Evolutionary conservation across 1,140 invertebrate genomes (phyloP).

Genomic region (Drosophila sproati): DNA sequence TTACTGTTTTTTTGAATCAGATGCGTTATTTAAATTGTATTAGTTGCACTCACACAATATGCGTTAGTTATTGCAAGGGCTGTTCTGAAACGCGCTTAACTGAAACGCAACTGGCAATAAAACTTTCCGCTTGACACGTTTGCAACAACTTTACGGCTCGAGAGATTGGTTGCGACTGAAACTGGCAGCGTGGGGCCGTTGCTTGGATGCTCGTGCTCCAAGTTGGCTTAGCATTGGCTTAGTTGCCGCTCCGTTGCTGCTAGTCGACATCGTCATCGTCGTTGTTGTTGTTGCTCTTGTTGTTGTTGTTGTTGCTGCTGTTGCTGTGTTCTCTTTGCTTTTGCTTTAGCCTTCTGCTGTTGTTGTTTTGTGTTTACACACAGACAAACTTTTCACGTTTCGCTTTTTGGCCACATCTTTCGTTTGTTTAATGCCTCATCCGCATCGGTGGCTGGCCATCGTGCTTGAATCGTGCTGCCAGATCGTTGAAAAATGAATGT

Average conservation of each 20-base stretch:
- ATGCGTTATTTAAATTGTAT: conserved; percentile 6
- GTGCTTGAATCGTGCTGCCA: conserved; percentile 37
- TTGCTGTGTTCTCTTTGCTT: conserved; percentile 18
- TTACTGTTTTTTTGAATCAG: conserved; percentile 17
- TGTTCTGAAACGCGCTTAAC: conserved; percentile 41
- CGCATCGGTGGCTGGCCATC: conserved; percentile 20
- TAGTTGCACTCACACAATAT: conserved; percentile 60
- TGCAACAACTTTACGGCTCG: conserved; percentile 59
- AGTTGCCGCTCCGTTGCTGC: conserved; percentile 38
- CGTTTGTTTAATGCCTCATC: conserved; percentile 57
- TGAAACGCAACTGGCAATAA: conserved; percentile 24
- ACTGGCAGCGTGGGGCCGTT: conserved; percentile 30
- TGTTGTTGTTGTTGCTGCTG: conserved; percentile 10
- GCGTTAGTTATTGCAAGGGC: not conserved
- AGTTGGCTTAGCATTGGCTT: conserved; percentile 39
- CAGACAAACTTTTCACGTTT: conserved; percentile 42
- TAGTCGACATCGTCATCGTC: conserved; percentile 27
- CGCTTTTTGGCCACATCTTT: conserved; percentile 74
- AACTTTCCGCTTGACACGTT: conserved; percentile 67
- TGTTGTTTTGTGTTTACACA: conserved; percentile 50
- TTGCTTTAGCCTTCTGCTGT: conserved; percentile 22
- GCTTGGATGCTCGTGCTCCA: conserved; percentile 39
- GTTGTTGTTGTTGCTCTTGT: conserved; percentile 25
- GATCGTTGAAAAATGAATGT: conserved; percentile 25
- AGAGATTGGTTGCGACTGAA: conserved; percentile 68